Percentiles rank a stretch among this genome's conserved stretches.
Evolutionary conservation across 2,888 invertebrate species (phyloP).

Genomic region (Pristionchus exspectatus): DNA sequence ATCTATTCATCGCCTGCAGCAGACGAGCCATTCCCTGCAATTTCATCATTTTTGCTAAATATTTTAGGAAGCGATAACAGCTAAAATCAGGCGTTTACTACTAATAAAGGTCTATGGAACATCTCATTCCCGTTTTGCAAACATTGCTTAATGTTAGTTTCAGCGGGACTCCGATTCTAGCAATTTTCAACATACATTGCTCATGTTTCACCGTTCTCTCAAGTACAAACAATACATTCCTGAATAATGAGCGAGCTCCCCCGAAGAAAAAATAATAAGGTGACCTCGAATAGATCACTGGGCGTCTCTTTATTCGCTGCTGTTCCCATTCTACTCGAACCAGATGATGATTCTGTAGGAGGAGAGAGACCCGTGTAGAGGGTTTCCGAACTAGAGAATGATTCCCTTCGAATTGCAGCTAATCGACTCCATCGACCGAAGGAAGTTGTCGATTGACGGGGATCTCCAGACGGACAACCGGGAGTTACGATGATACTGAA

Average conservation of each 20-base stretch:
- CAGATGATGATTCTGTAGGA: background rate
- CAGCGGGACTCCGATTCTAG: too few species aligned
- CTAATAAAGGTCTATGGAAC: too few species aligned
- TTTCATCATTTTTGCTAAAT: background rate
- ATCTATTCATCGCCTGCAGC: conserved; percentile 49
- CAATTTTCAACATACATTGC: too few species aligned
- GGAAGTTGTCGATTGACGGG: background rate
- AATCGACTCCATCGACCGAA: conserved; percentile 25
- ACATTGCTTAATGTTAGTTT: too few species aligned
- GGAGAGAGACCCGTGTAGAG: conserved; percentile 23
- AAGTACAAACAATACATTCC: background rate
- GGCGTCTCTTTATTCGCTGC: background rate
- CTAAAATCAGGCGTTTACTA: too few species aligned
- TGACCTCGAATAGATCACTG: background rate
- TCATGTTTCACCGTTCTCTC: background rate
- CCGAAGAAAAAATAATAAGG: background rate
- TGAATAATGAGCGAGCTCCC: too few species aligned
- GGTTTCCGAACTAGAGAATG: conserved; percentile 6
- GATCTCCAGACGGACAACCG: conserved; percentile 4
- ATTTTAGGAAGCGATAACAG: too few species aligned
- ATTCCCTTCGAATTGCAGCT: conserved; percentile 24
- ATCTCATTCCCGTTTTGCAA: background rate
- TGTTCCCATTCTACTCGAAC: background rate
- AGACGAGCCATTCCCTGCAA: conserved; percentile 50
- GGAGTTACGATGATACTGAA: conserved; percentile 59